Percentiles rank a stretch among this genome's conserved stretches.
phyloP scores from a whole-genome alignment of 2,888 invertebrate genomes.

The Leptura quadrifasciata region DNA sequence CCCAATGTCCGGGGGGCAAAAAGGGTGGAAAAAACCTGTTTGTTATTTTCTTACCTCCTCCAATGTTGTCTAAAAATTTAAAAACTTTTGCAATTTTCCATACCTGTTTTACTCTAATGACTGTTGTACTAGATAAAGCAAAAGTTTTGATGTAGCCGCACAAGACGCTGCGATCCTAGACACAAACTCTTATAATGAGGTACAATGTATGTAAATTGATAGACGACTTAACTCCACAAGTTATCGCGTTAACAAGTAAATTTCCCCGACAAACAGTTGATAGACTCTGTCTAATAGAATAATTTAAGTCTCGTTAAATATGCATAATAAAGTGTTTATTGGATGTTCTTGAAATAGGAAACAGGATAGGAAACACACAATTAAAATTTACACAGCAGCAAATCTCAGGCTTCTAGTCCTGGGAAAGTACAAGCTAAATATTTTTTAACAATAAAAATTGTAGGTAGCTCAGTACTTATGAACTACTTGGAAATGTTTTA shows the following conservation, averaged over 20 bases:
- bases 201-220: constrained; percentile 7
- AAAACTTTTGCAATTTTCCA: no score
- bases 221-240: background rate
- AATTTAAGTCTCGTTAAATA: constrained; percentile 7
- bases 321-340: constrained; percentile 1
- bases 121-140: no score
- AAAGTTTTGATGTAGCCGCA: no score
- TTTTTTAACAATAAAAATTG: background rate
- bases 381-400: background rate
- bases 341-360: background rate
- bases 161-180: no score
- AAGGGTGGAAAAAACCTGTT: no score
- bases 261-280: constrained; percentile 1
- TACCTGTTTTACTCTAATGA: no score
- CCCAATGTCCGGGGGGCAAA: no score
- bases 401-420: background rate
- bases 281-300: constrained; percentile 7
- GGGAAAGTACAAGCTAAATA: constrained; percentile 2
- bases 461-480: background rate
- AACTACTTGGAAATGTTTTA: background rate
- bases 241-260: constrained; percentile 4
- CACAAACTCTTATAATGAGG: background rate
- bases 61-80: no score
- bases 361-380: background rate
- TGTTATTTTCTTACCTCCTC: no score